A percentile compares a stretch with the other conserved stretches of the same genome.
Conservation (phyloP, 2,888 invertebrate species). For the Ernsta delagoae region DNA sequence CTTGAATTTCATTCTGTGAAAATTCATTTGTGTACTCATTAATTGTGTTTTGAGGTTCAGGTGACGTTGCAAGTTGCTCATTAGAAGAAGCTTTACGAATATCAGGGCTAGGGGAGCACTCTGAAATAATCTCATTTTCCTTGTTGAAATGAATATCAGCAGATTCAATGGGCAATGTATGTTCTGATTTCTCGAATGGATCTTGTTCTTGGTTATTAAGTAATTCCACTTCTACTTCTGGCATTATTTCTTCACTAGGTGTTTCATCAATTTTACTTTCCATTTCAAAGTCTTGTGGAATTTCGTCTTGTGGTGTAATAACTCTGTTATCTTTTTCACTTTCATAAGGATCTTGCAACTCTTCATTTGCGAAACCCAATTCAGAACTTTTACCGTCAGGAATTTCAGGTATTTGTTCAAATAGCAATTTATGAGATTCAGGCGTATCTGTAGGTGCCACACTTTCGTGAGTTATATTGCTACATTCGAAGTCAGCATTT, state of each 20-base stretch:
- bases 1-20: constrained; percentile 40
- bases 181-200: constrained; percentile 19
- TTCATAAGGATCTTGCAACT: constrained; percentile 66
- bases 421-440: constrained; percentile 79
- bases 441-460: constrained; percentile 76
- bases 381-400: constrained; percentile 80
- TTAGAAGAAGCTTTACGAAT: constrained; percentile 42
- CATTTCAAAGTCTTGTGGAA: constrained; percentile 68
- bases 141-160: constrained; percentile 45
- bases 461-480: constrained; percentile 59
- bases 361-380: constrained; percentile 73
- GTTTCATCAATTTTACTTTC: constrained; percentile 65
- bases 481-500: constrained; percentile 65
- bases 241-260: constrained; percentile 50
- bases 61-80: constrained; percentile 41
- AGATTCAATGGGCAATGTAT: constrained; percentile 34
- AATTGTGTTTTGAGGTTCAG: constrained; percentile 37
- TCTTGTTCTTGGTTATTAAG: constrained; percentile 36
- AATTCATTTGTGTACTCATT: constrained; percentile 29
- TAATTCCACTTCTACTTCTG: constrained; percentile 37
- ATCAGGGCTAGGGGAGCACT: constrained; percentile 42
- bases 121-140: constrained; percentile 47
- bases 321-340: constrained; percentile 64
- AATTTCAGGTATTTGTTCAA: constrained; percentile 81
- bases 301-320: constrained; percentile 67